A percentile compares a stretch with the other conserved stretches of the same genome.
phyloP scores from a whole-genome alignment of 2,113 vertebrate species.

The Calidris pygmaea region DNA sequence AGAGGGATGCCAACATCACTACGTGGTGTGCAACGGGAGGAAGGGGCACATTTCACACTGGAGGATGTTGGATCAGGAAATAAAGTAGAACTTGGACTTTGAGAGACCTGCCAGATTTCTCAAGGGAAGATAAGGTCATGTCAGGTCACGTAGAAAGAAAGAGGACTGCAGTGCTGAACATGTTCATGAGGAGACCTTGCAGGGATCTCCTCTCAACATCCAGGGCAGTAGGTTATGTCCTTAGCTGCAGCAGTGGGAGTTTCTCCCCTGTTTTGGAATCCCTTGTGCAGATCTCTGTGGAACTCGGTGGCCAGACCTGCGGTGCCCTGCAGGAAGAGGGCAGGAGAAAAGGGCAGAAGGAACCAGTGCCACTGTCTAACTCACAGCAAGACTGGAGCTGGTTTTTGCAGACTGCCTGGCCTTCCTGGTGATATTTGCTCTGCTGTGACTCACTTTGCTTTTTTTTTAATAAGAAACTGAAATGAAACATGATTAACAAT shows the following conservation, averaged over 20 bases:
- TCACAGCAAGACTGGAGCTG: neutral
- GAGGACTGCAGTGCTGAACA: accelerated
- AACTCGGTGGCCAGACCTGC: neutral
- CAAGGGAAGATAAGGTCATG: neutral
- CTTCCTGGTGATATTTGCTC: neutral
- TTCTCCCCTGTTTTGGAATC: neutral
- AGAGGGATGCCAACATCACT: neutral
- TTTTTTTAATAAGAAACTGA: neutral
- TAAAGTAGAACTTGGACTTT: neutral
- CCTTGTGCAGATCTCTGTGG: neutral
- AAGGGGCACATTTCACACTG: neutral
- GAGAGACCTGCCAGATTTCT: neutral
- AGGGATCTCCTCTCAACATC: neutral
- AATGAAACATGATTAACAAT: neutral
- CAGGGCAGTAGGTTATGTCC: neutral
- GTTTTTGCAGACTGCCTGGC: neutral
- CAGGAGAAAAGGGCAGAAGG: neutral
- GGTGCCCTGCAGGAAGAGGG: neutral
- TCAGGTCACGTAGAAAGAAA: neutral
- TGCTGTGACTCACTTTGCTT: neutral
- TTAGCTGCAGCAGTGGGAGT: neutral
- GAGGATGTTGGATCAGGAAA: neutral
- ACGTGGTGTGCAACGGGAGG: accelerated
- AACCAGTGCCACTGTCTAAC: neutral
- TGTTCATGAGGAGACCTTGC: neutral